phyloP scores from a whole-genome alignment of 2,797 vertebrate genomes.

The Scyliorhinus canicula region DNA sequence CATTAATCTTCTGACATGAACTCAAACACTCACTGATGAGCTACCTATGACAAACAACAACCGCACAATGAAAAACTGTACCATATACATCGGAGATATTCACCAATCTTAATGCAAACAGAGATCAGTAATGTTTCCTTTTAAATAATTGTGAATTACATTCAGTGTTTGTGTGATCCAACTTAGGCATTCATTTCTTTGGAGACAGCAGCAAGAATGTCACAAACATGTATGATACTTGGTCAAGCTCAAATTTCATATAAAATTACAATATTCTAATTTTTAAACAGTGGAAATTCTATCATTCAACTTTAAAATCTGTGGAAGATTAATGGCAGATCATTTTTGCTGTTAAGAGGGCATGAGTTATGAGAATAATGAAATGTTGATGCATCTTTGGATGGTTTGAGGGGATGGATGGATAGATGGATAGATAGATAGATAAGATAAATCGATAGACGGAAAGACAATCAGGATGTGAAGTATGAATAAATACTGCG shows the following conservation, averaged over 20 bases:
- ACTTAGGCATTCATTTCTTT: not conserved
- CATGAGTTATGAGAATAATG: not conserved
- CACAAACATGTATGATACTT: not conserved
- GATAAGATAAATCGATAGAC: no score
- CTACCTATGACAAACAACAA: not conserved
- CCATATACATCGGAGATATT: not conserved
- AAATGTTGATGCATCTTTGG: not conserved
- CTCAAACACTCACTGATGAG: not conserved
- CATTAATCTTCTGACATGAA: not conserved
- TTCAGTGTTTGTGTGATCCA: not conserved
- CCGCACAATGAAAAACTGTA: not conserved
- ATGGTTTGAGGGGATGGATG: no score
- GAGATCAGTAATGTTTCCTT: not conserved
- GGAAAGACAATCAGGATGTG: no score
- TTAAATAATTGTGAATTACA: not conserved
- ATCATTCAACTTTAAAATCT: not conserved
- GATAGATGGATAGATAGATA: no score
- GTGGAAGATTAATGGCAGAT: not conserved
- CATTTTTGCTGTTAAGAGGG: not conserved
- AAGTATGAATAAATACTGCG: not conserved
- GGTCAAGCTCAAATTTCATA: not conserved
- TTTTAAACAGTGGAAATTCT: not conserved
- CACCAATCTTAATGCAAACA: not conserved
- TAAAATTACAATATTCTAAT: not conserved
- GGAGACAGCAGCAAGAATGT: not conserved